Evolutionary conservation across 2,888 invertebrate genomes (phyloP), one percentile per base, ranked within the genome.

Genomic region (Furcula furcula): DNA sequence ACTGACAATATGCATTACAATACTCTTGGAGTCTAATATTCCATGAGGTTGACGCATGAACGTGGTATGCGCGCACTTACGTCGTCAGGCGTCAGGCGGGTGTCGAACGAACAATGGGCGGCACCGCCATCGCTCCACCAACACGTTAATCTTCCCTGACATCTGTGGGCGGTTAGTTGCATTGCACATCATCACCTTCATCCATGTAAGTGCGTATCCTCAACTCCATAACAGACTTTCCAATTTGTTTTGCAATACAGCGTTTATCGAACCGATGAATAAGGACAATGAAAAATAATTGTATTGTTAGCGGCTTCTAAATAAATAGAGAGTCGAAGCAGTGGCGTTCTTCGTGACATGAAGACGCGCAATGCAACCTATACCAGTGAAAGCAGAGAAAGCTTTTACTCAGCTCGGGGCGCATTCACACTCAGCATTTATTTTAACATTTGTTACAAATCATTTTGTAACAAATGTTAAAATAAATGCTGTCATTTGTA

Each of bases 311-410:
- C 68, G 50, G 64, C 62, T 75, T 73, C 76, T 76, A 78, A 80
- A 80, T 78, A 82, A 86, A 85, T 84, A 86, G 85, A 87, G 85
- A 86, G 86, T 71, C 64, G 60, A 45, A 5, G 15, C 18, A 47
- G 54, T 48, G 59, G 54, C 57, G 58, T 57, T 58, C 46, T 34
- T 35, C 38, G 56, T 51, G 63, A 7, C 25, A 55, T 65, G 55
- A 58, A 74, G 74, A 72, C 62, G 69, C 69, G 64, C 73, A 60
- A 46, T 71, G 71, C 70, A 70, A 64, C 63, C 66, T 65, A 65
- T 55, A 70, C 72, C 65, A 78, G 86, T 80, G 87, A 87, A 87
- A 87, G 84, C 80, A 82, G 87, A 80, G 87, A 87, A 87, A 87
- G 86, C 82, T 55, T 67, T 69, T 55, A 55, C 53, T 51, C 47